Evolutionary conservation across 2,888 invertebrate species (phyloP).

Genomic region (Drosophila infuscata): DNA sequence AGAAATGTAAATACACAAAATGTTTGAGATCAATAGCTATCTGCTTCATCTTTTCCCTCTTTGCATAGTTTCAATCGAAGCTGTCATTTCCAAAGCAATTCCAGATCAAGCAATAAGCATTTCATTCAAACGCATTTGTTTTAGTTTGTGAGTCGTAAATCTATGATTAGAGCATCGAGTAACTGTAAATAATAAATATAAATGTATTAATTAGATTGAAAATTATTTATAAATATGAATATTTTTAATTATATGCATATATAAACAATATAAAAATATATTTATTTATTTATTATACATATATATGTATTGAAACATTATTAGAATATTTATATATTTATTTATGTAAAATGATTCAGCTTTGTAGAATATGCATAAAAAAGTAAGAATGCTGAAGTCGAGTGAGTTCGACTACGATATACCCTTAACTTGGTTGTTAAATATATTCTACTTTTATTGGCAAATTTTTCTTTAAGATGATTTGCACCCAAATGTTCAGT

Average conservation of each 20-base stretch:
- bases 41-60: background rate
- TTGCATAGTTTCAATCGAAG: background rate
- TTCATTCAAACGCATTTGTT: background rate
- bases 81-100: background rate
- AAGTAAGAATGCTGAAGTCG: too few species aligned
- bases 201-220: background rate
- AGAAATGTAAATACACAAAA: background rate
- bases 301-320: too few species aligned
- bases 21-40: background rate
- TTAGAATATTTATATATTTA: too few species aligned
- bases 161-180: background rate
- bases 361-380: too few species aligned
- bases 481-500: too few species aligned
- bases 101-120: background rate
- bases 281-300: background rate
- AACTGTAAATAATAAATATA: background rate
- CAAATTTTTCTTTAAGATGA: too few species aligned
- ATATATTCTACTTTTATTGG: too few species aligned
- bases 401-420: too few species aligned
- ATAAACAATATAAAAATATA: too few species aligned
- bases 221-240: background rate
- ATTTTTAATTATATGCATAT: background rate
- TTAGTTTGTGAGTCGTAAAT: background rate
- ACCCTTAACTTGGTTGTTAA: too few species aligned
- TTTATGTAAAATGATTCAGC: too few species aligned